A percentile compares a stretch with the other conserved stretches of the same genome.
Conservation (phyloP, 2,797 vertebrate genomes). For the Peromyscus attwateri region DNA sequence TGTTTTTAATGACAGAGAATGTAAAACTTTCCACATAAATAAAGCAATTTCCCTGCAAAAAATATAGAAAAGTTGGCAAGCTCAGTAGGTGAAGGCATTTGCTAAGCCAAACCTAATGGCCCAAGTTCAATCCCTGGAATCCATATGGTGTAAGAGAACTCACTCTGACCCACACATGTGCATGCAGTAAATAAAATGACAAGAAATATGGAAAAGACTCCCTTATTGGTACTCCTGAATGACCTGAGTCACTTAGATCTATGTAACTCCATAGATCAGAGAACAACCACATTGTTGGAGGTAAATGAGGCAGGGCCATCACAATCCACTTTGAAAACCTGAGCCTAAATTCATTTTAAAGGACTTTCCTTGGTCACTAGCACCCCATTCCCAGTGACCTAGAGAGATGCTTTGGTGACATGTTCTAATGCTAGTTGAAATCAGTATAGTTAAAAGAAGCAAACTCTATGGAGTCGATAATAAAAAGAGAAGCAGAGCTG, state of each 20-base stretch:
- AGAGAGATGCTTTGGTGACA: not conserved
- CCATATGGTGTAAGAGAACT: not conserved
- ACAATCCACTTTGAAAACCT: not conserved
- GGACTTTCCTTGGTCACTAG: not conserved
- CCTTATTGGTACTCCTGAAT: not conserved
- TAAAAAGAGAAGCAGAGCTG: not conserved
- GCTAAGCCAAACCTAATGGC: not conserved
- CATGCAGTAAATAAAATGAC: not conserved
- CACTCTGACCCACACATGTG: not conserved
- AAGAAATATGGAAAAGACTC: not conserved
- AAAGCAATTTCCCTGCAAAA: not conserved
- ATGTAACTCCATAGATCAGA: not conserved
- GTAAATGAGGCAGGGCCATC: not conserved
- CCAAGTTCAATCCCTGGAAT: not conserved
- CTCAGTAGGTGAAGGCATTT: not conserved
- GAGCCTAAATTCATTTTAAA: not conserved
- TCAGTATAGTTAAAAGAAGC: not conserved
- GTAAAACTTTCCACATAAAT: not conserved
- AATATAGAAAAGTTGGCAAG: not conserved
- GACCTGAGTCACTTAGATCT: not conserved
- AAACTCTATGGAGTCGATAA: not conserved
- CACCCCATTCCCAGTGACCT: not conserved
- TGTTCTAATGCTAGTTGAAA: not conserved
- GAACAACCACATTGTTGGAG: not conserved
- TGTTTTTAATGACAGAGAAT: constrained; percentile 31